Base-by-base conservation (phyloP, 2,888 invertebrate species). In the Hirtodrosophila duncani region DNA sequence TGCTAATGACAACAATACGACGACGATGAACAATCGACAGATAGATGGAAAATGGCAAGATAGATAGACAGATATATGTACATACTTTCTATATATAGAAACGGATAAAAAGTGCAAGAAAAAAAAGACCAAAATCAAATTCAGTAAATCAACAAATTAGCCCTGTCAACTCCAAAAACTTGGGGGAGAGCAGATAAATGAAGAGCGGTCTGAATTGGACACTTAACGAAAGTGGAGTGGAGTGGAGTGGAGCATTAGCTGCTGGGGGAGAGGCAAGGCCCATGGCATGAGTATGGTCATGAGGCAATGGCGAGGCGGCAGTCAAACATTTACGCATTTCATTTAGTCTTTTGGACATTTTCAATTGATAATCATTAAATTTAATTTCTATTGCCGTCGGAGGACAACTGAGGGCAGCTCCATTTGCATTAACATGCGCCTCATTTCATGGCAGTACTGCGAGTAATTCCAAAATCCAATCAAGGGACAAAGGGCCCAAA, bases 121-220 rank as follows among this genome's bases (percentile, higher is more conserved):
- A 8, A 3, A 17, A 38, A 42, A 41, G 30, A 33, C 57, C 38
- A 49, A 67, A 66, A 63, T 66, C 67, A 77, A 74, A 75, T 69
- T 78, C 60, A 78, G 75, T 64, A 81, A 81, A 75, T 81, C 79
- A 78, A 81, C 81, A 75, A 75, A 81, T 75, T 81, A 75, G 70
- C 64, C 62, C 59, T 69, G 75, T 74, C 75, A 67, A 80, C 60
- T 52, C 46, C 41, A 42, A 52, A 44, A 55, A 29, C 18, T 16
- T 8, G 8, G 3, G 10, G 8, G 7, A n/a, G n/a, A n/a, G n/a
- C n/a, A n/a, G n/a, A n/a, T n/a, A n/a, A n/a, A n/a, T n/a, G n/a
- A n/a, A n/a, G n/a, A n/a, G n/a, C n/a, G n/a, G n/a, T n/a, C n/a
- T 31, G 31, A n/a, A n/a, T n/a, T n/a, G n/a, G n/a, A n/a, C n/a